These are phyloP conservation scores for Cabera pusaria DNA, from an alignment of 2,888 invertebrate species.

Conservation along the genomic window DNA sequence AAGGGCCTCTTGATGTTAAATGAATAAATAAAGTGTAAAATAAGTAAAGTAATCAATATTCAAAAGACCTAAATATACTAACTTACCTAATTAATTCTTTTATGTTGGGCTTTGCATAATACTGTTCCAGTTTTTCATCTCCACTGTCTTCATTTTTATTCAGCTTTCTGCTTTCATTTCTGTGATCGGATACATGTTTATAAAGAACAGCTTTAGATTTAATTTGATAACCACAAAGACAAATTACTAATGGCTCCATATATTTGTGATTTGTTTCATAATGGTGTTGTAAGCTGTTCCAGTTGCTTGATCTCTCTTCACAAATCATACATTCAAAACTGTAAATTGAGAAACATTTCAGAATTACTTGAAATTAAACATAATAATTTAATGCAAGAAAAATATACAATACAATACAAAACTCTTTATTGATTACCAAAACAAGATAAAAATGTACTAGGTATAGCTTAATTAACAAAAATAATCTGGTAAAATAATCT, in stretches of 20 bases:
- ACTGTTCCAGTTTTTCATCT: slow-evolving; percentile 45
- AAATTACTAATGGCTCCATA: slow-evolving; percentile 58
- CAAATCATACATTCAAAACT: slow-evolving; percentile 66
- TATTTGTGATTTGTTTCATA: slow-evolving; percentile 57
- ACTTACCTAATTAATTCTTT: slow-evolving; percentile 70
- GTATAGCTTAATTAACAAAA: no score
- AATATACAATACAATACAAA: no score
- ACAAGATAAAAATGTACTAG: no score
- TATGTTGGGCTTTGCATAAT: slow-evolving; percentile 58
- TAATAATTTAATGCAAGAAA: no score
- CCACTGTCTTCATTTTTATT: slow-evolving; percentile 36
- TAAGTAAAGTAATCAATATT: no score
- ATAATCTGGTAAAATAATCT: no score
- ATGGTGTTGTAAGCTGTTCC: slow-evolving; percentile 57
- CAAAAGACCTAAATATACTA: no score
- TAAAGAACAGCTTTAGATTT: slow-evolving; percentile 68
- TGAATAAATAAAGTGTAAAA: no score
- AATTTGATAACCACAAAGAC: slow-evolving; percentile 66
- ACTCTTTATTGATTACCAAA: no score
- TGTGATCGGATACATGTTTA: slow-evolving; percentile 70
- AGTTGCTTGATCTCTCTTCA: slow-evolving; percentile 55
- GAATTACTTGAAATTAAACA: no score
- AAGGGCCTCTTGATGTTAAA: no score
- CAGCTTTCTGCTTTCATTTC: slow-evolving; percentile 55
- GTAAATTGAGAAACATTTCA: no score